These are phyloP conservation scores for Nothura maculosa DNA, from an alignment of 2,797 vertebrate species.

Conservation along the genomic window DNA sequence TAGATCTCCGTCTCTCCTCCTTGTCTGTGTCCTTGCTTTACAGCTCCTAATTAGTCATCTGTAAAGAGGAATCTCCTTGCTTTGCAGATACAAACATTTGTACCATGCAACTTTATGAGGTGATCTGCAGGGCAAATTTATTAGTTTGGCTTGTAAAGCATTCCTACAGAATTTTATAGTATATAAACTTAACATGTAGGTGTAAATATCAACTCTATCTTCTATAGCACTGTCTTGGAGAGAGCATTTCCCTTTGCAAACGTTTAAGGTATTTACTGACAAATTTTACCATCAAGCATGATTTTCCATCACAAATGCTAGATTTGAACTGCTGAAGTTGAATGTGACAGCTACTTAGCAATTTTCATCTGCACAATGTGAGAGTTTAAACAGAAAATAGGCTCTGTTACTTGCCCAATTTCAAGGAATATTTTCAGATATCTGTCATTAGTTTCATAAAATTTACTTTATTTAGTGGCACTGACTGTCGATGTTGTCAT, in stretches of 20 bases:
- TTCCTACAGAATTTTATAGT: conserved; percentile 41
- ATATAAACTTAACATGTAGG: conserved; percentile 19
- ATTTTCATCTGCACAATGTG: background rate
- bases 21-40: conserved; percentile 1
- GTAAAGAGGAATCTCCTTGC: background rate
- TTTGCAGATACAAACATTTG: conserved; percentile 6
- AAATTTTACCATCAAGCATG: conserved; percentile 4
- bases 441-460: background rate
- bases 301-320: conserved; percentile 11
- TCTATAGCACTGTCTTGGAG: background rate
- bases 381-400: conserved; percentile 55
- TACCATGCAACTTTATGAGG: background rate
- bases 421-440: conserved; percentile 13
- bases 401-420: background rate
- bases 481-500: background rate
- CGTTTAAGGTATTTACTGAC: conserved; percentile 42
- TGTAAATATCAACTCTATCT: conserved; percentile 52
- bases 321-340: background rate
- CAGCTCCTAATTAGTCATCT: conserved; percentile 67
- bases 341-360: conserved; percentile 35
- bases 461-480: background rate
- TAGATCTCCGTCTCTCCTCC: conserved; percentile 13
- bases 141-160: conserved; percentile 35
- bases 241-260: conserved; percentile 21
- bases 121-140: conserved; percentile 17